Evolutionary conservation across 2,888 invertebrate species (phyloP), one percentile per base, ranked within the genome.

Genomic region (Cistogaster globosa): DNA sequence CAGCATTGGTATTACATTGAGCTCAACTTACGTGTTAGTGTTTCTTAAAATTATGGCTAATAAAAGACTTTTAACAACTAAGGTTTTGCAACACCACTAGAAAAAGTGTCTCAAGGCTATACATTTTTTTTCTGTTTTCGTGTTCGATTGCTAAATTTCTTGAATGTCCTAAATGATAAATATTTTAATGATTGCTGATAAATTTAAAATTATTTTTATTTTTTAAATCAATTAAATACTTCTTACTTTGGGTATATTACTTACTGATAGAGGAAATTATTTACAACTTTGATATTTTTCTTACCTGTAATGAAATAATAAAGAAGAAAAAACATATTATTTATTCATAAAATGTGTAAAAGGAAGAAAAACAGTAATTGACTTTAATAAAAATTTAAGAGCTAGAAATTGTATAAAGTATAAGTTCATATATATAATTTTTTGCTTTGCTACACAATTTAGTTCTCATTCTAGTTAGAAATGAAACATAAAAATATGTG

Each of bases 311-410:
- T 4, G 26, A 36, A n/a, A 45, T 26, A 26, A 12, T 45, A 6
- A 51, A 5, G 45, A 60, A 58, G 32, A 45, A 32, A 22, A 57
- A 62, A 20, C 8, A 63, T 62, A 57, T 72, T 60, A 80, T 22
- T 68, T 57, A 55, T 1, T 48, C 1, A 9, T 9, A 53, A 14
- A 60, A 51, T 22, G 20, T 36, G 60, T 67, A 53, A 75, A 77
- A 63, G 74, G 20, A 38, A 14, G 36, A 18, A 60, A 51, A 12
- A 53, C 11, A 53, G 62, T 67, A 80, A 84, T 76, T 80, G 75
- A 84, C 65, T 58, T 71, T 65, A 57, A 84, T 71, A 45, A 68
- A 80, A 55, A 84, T 71, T 80, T 71, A 80, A 80, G 48, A 75
- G 65, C 76, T 69, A 53, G 32, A 55, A 81, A 48, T 26, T 75